These are phyloP conservation scores for Ptychochromis oligacanthus DNA, from an alignment of 2,113 vertebrate genomes.

Conservation along the genomic window DNA sequence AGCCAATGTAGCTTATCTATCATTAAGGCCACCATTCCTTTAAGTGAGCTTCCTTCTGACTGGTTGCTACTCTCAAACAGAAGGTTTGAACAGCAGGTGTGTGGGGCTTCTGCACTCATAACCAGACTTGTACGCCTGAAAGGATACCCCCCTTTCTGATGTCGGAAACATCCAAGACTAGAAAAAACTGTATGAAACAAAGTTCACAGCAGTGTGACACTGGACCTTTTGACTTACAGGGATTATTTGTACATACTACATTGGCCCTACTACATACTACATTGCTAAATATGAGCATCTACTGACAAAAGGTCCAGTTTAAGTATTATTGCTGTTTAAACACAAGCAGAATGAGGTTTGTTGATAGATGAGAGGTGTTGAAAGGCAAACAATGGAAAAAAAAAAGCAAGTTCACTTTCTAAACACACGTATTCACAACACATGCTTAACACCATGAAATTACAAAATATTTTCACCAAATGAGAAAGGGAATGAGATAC, in stretches of 20 bases:
- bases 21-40: background rate
- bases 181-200: background rate
- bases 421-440: conserved; percentile 10
- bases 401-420: conserved; percentile 17
- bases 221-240: background rate
- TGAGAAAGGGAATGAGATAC: conserved; percentile 9
- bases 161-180: no score
- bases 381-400: background rate
- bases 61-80: background rate
- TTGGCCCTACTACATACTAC: no score
- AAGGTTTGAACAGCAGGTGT: background rate
- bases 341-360: background rate
- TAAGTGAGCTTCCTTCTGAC: background rate
- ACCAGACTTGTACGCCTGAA: background rate
- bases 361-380: background rate
- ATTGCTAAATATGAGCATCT: background rate
- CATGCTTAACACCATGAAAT: conserved; percentile 21
- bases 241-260: background rate
- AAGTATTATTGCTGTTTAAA: background rate
- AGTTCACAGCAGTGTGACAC: no score
- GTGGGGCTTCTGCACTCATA: background rate
- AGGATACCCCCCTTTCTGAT: background rate
- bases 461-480: conserved; percentile 48
- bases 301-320: background rate
- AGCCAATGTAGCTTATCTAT: background rate